Conservation (phyloP, 2,888 invertebrate species). For the Melanargia galathea region DNA sequence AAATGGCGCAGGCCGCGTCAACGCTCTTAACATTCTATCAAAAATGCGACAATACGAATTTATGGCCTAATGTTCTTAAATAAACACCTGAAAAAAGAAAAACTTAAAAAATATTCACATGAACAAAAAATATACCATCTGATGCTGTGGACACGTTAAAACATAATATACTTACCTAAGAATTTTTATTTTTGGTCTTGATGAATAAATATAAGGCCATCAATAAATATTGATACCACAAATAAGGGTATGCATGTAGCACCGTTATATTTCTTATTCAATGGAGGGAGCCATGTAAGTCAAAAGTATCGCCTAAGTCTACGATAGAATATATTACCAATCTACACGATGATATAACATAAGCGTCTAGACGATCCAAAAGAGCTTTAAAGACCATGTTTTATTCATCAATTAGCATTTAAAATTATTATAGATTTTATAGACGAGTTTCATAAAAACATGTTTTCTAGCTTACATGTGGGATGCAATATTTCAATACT, state of each 20-base stretch:
- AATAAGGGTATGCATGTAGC: constrained; percentile 23
- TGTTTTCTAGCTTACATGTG: background rate
- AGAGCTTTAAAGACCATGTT: background rate
- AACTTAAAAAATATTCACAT: too few relatives aligned
- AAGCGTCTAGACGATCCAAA: background rate
- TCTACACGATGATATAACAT: constrained; percentile 1
- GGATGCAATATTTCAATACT: too few relatives aligned
- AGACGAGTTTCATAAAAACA: background rate
- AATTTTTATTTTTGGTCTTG: constrained; percentile 8
- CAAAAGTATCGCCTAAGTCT: constrained; percentile 1
- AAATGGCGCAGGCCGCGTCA: too few relatives aligned
- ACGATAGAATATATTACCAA: background rate
- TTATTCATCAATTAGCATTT: background rate
- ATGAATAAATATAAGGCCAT: constrained; percentile 21
- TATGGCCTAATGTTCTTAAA: too few relatives aligned
- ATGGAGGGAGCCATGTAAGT: constrained; percentile 9
- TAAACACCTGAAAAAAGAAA: too few relatives aligned
- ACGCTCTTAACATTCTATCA: too few relatives aligned
- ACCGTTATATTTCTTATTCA: constrained; percentile 23
- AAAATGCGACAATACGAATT: too few relatives aligned
- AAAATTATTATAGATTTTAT: background rate
- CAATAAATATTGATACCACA: constrained; percentile 31
- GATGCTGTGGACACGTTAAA: too few relatives aligned
- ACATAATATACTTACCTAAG: too few relatives aligned
- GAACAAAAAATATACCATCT: background rate